A percentile compares a stretch with the other conserved stretches of the same genome.
Conservation (phyloP, 2,797 vertebrate species). For the Alosa sapidissima region DNA sequence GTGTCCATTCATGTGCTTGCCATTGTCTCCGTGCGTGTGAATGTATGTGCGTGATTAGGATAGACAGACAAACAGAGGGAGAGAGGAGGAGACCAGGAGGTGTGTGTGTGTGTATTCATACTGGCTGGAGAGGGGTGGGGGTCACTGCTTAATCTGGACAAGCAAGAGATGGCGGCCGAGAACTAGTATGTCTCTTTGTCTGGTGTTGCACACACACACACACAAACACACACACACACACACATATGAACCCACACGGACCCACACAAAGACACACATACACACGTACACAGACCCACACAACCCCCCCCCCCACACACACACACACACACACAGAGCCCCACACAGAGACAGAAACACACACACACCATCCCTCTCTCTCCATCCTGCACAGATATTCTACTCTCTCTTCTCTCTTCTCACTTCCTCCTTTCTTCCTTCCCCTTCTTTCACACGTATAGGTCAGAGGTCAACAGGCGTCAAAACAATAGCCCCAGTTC, state of each 20-base stretch:
- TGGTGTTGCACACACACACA: slow-evolving; percentile 48
- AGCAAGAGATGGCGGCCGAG: slow-evolving; percentile 2
- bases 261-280: slow-evolving; percentile 30
- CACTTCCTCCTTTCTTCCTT: slow-evolving; percentile 62
- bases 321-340: background rate
- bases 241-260: background rate
- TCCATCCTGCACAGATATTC: slow-evolving; percentile 10
- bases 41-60: slow-evolving; percentile 7
- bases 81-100: background rate
- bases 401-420: slow-evolving; percentile 26
- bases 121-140: background rate
- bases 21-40: slow-evolving; percentile 18
- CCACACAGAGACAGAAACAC: background rate
- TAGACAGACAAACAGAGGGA: slow-evolving; percentile 7
- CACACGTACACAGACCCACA: background rate
- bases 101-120: background rate
- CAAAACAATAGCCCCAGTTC: slow-evolving; percentile 74
- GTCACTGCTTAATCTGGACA: slow-evolving; percentile 9
- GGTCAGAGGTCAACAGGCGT: slow-evolving; percentile 83
- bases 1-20: slow-evolving; percentile 9
- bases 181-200: slow-evolving; percentile 58
- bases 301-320: background rate
- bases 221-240: background rate
- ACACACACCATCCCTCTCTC: slow-evolving; percentile 21
- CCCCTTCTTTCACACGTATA: slow-evolving; percentile 78